Conservation (phyloP, 2,113 vertebrate species). For the Pristiophorus japonicus region DNA sequence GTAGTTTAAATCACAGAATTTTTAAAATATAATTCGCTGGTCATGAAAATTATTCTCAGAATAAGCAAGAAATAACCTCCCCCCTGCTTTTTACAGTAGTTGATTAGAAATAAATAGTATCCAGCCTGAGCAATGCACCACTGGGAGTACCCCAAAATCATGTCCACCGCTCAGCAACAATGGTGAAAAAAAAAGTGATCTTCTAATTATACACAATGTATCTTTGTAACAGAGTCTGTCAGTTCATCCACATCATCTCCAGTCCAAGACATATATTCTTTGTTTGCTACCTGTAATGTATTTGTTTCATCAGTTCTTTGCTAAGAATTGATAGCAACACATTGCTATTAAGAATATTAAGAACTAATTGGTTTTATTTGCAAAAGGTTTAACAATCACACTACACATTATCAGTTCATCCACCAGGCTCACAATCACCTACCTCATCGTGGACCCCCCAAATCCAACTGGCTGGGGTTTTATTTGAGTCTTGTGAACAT, state of each 20-base stretch:
- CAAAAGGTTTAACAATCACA: too few relatives aligned
- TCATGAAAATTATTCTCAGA: neutral
- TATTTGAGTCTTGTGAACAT: too few relatives aligned
- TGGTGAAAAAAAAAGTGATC: neutral
- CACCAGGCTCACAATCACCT: too few relatives aligned
- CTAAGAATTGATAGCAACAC: too few relatives aligned
- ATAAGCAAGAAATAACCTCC: neutral
- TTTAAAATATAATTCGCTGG: neutral
- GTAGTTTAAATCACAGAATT: neutral
- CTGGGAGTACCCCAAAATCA: neutral
- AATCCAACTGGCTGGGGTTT: too few relatives aligned
- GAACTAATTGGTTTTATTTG: too few relatives aligned
- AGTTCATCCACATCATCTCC: neutral
- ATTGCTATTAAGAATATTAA: too few relatives aligned
- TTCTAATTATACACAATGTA: neutral
- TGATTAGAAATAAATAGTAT: neutral
- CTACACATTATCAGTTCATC: too few relatives aligned
- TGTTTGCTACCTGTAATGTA: too few relatives aligned
- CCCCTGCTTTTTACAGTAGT: neutral
- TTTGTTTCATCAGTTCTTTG: too few relatives aligned
- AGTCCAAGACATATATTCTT: neutral
- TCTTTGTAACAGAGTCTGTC: neutral
- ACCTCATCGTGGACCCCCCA: too few relatives aligned
- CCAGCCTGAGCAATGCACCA: neutral
- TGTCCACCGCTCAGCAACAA: neutral